Evolutionary conservation across 2,797 vertebrate species (phyloP).

Genomic region (Oreochromis mossambicus): DNA sequence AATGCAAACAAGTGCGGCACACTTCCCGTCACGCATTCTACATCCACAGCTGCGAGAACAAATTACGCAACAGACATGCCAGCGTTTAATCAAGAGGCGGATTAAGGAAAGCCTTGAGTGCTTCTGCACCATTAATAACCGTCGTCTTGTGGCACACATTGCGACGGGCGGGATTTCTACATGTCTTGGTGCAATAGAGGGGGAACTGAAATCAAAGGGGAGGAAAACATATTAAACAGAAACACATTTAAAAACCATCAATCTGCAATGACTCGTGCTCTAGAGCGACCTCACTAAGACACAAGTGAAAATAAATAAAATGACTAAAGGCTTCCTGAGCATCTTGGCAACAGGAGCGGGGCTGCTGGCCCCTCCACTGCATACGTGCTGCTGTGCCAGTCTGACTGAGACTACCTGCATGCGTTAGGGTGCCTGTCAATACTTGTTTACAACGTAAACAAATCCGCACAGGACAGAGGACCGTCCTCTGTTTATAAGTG

Average conservation of each 20-base stretch:
- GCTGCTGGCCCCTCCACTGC: background rate
- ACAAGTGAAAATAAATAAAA: background rate
- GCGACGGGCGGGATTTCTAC: background rate
- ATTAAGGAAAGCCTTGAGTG: slow-evolving; percentile 44
- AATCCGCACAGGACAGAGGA: background rate
- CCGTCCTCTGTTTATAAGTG: background rate
- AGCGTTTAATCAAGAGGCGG: slow-evolving; percentile 48
- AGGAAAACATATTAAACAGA: background rate
- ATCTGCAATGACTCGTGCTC: background rate
- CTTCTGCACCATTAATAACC: background rate
- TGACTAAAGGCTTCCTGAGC: background rate
- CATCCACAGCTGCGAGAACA: slow-evolving; percentile 18
- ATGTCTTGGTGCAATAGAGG: background rate
- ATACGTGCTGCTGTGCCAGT: background rate
- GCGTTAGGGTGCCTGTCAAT: background rate
- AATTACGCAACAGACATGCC: slow-evolving; percentile 22
- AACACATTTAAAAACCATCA: background rate
- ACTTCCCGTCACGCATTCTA: background rate
- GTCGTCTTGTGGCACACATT: background rate
- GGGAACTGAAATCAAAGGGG: background rate
- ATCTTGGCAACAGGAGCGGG: background rate
- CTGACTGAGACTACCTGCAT: background rate
- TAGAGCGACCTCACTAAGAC: background rate
- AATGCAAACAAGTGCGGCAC: background rate
- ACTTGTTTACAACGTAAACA: background rate